phyloP scores from a whole-genome alignment of 2,888 invertebrate genomes.

The Pogonocherus hispidulus region DNA sequence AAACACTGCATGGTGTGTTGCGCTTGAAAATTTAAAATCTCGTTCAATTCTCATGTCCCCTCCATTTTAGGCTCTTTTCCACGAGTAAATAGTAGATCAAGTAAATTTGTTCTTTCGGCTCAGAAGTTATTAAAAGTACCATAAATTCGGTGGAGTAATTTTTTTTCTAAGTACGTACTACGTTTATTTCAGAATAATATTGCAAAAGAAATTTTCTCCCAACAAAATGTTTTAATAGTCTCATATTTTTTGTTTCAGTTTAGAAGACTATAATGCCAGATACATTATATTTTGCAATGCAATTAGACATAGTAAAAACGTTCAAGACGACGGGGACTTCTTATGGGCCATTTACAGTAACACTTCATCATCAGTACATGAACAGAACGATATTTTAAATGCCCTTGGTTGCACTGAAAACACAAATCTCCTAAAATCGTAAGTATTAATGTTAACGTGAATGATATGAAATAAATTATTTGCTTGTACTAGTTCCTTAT shows the following conservation, averaged over 20 bases:
- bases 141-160: no score
- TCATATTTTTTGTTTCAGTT: constrained; percentile 1
- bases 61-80: no score
- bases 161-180: no score
- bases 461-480: not conserved
- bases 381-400: constrained; percentile 29
- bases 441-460: not conserved
- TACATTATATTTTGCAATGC: constrained; percentile 36
- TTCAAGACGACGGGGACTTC: constrained; percentile 19
- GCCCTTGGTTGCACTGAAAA: constrained; percentile 38
- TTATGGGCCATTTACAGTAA: constrained; percentile 26
- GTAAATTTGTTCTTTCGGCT: no score
- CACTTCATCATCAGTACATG: constrained; percentile 8
- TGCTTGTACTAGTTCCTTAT: not conserved
- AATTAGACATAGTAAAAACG: constrained; percentile 16
- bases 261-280: constrained; percentile 31
- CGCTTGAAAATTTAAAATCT: no score
- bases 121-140: no score
- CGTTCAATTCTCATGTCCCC: no score
- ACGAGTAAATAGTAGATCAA: no score
- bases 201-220: no score
- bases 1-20: no score
- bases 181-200: no score
- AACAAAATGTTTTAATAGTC: constrained; percentile 2
- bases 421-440: constrained; percentile 22